Percentiles rank a stretch among this genome's conserved stretches.
Conservation (phyloP, 1,140 invertebrate species). For the Penaeus indicus region DNA sequence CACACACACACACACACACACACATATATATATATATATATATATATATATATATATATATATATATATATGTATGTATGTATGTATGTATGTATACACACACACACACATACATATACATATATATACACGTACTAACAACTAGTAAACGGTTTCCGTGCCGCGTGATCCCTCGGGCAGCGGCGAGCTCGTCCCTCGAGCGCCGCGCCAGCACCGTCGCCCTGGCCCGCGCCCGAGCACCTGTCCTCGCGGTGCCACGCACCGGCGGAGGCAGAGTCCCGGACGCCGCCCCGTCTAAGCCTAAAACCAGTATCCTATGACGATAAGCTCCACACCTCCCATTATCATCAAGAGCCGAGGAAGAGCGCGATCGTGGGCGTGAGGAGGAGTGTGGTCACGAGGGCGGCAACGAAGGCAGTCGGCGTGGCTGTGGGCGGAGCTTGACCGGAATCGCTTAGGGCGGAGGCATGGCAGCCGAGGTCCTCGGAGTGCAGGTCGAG, state of each 20-base stretch:
- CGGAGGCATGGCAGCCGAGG: constrained; percentile 82
- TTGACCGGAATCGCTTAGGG: constrained; percentile 73
- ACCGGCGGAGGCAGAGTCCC: not conserved
- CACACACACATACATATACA: too few species aligned
- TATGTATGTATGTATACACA: too few species aligned
- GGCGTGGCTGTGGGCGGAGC: constrained; percentile 42
- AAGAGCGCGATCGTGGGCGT: not conserved
- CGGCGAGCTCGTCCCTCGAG: too few species aligned
- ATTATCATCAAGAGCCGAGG: constrained; percentile 52
- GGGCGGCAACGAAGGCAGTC: constrained; percentile 12
- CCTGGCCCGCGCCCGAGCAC: too few species aligned
- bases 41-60: too few species aligned
- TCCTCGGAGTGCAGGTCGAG: constrained; percentile 81
- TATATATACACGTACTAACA: too few species aligned
- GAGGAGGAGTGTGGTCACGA: constrained; percentile 1
- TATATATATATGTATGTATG: too few species aligned
- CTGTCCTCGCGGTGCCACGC: not conserved
- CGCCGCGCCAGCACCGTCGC: too few species aligned
- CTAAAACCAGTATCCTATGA: not conserved
- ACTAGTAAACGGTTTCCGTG: too few species aligned
- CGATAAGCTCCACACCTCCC: not conserved
- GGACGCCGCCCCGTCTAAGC: not conserved
- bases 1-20: too few species aligned
- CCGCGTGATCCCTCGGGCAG: too few species aligned
- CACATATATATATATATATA: too few species aligned